Conservation (phyloP, 2,113 vertebrate species). For the Oophaga pumilio region DNA sequence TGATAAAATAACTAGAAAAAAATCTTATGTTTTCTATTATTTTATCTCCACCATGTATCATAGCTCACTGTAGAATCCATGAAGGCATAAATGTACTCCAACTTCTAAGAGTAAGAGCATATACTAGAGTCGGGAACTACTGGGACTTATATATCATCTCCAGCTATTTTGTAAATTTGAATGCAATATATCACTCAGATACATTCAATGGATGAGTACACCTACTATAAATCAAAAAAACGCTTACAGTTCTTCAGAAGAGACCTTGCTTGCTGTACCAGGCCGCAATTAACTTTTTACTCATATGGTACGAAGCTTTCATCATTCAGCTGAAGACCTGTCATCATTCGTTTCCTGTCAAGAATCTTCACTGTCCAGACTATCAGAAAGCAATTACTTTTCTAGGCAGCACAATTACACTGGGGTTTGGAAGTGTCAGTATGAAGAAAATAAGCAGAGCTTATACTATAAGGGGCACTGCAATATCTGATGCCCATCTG, state of each 20-base stretch:
- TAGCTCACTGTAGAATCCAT: constrained; percentile 56
- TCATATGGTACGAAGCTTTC: constrained; percentile 21
- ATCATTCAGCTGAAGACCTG: constrained; percentile 33
- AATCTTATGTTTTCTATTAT: neutral
- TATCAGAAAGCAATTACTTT: constrained; percentile 56
- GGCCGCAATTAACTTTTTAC: constrained; percentile 58
- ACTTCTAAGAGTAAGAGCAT: constrained; percentile 55
- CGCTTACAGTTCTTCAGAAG: constrained; percentile 49
- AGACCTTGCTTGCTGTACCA: constrained; percentile 43
- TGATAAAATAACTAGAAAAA: neutral
- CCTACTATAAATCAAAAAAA: constrained; percentile 56
- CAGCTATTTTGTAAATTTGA: constrained; percentile 46
- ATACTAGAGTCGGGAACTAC: constrained; percentile 9
- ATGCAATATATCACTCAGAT: constrained; percentile 58
- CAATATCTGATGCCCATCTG: neutral
- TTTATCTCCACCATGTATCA: constrained; percentile 60
- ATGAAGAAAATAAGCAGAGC: constrained; percentile 42
- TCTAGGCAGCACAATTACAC: constrained; percentile 51
- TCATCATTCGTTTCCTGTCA: constrained; percentile 62
- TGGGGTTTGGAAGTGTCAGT: constrained; percentile 39
- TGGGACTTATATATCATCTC: constrained; percentile 43
- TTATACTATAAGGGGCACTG: constrained; percentile 12
- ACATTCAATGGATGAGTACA: constrained; percentile 55
- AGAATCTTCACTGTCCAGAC: constrained; percentile 58
- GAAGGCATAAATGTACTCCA: neutral